Evolutionary conservation across 1,140 invertebrate genomes (phyloP).

Genomic region (Apis dorsata): DNA sequence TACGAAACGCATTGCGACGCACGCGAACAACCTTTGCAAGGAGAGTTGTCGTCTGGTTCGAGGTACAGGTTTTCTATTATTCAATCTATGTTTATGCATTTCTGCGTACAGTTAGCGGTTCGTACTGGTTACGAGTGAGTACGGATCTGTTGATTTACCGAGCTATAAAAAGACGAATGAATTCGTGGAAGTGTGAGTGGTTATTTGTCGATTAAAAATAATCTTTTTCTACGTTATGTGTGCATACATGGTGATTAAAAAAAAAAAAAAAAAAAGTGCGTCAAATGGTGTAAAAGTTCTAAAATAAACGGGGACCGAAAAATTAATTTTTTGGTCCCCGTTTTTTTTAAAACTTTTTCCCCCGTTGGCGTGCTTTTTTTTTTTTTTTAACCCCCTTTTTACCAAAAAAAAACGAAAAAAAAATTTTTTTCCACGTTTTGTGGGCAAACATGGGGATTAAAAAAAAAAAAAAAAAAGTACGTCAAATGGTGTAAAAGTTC

Average conservation of each 20-base stretch:
- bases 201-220: neutral
- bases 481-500: neutral
- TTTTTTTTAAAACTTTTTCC: too few species aligned
- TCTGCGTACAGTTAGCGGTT: neutral
- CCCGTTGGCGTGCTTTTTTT: too few species aligned
- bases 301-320: too few species aligned
- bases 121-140: neutral
- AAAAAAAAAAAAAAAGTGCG: too few species aligned
- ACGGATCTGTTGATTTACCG: conserved; percentile 1
- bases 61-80: conserved; percentile 11
- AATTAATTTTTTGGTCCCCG: too few species aligned
- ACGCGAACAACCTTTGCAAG: conserved; percentile 6
- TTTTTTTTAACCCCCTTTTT: too few species aligned
- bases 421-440: neutral
- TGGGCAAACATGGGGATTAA: neutral
- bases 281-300: too few species aligned
- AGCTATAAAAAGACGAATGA: conserved; percentile 9
- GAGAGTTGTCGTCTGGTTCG: neutral
- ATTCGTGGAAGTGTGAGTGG: neutral
- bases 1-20: neutral
- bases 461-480: too few species aligned
- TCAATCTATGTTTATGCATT: conserved; percentile 8
- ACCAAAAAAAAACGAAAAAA: too few species aligned
- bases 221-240: neutral
- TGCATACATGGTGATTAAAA: neutral